phyloP scores from a whole-genome alignment of 2,113 vertebrate genomes.

The Eurypyga helias region DNA sequence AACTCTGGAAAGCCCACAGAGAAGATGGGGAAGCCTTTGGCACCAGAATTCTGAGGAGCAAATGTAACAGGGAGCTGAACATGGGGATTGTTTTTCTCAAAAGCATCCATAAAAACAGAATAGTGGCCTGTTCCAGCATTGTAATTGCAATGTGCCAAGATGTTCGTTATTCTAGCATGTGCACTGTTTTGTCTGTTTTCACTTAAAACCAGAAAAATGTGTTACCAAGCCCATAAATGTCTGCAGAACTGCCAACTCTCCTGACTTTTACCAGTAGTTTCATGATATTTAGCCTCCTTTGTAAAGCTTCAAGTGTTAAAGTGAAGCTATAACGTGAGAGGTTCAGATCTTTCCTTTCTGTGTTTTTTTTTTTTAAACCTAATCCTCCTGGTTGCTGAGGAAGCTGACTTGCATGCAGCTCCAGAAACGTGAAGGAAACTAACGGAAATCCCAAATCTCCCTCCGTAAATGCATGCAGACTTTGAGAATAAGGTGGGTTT shows the following conservation, averaged over 20 bases:
- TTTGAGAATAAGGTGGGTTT: neutral
- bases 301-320: neutral
- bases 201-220: constrained; percentile 49
- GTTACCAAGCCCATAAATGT: constrained; percentile 45
- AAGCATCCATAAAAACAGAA: constrained; percentile 45
- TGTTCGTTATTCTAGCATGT: constrained; percentile 44
- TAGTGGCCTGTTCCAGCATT: constrained; percentile 47
- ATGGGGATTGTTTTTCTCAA: constrained; percentile 49
- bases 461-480: neutral
- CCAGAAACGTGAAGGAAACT: neutral
- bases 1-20: constrained; percentile 51
- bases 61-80: constrained; percentile 54
- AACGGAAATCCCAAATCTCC: neutral
- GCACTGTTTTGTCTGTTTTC: constrained; percentile 47
- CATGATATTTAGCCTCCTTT: constrained; percentile 1
- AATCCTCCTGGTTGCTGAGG: constrained; percentile 9
- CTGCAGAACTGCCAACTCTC: constrained; percentile 31
- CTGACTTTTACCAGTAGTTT: constrained; percentile 45
- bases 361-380: neutral
- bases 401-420: neutral
- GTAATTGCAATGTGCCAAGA: constrained; percentile 56
- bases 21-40: constrained; percentile 49
- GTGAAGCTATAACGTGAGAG: neutral
- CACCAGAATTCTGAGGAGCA: constrained; percentile 19
- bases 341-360: neutral